Evolutionary conservation across 2,797 vertebrate genomes (phyloP).

Genomic region (Silurus aristotelis): DNA sequence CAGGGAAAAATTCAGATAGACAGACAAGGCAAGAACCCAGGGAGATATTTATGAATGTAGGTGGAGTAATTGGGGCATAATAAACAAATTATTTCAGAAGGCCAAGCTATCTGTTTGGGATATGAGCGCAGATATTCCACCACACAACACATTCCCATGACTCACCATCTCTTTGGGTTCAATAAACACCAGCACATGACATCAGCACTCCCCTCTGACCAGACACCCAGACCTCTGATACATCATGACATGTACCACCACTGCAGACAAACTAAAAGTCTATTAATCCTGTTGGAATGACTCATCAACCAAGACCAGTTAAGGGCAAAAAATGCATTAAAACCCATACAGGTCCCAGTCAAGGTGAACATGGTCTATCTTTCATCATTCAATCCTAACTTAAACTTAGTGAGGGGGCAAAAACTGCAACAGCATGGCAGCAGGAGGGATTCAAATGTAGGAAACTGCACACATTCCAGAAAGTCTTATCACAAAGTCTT

Average conservation of each 20-base stretch:
- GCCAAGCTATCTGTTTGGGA: slow-evolving; percentile 35
- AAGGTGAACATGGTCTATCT: neutral
- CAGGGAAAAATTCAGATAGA: neutral
- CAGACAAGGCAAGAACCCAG: neutral
- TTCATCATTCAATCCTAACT: neutral
- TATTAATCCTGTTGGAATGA: slow-evolving; percentile 2
- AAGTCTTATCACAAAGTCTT: slow-evolving; percentile 62
- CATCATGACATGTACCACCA: slow-evolving; percentile 23
- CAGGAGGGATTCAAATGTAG: slow-evolving; percentile 56
- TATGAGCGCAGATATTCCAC: slow-evolving; percentile 23
- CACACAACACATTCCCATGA: slow-evolving; percentile 47
- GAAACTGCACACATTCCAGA: slow-evolving; percentile 72
- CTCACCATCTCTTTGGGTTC: slow-evolving; percentile 38
- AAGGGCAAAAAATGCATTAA: neutral
- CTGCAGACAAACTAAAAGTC: slow-evolving; percentile 8
- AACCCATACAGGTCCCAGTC: neutral
- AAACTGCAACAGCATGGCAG: slow-evolving; percentile 3
- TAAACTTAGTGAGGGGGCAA: neutral
- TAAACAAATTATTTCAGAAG: slow-evolving; percentile 33
- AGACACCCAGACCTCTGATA: slow-evolving; percentile 26
- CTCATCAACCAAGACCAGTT: neutral
- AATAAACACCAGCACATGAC: slow-evolving; percentile 41
- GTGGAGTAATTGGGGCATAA: slow-evolving; percentile 19
- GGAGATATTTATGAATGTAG: neutral
- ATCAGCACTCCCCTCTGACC: slow-evolving; percentile 46